phyloP scores from a whole-genome alignment of 1,140 invertebrate species.

The Patella vulgata region DNA sequence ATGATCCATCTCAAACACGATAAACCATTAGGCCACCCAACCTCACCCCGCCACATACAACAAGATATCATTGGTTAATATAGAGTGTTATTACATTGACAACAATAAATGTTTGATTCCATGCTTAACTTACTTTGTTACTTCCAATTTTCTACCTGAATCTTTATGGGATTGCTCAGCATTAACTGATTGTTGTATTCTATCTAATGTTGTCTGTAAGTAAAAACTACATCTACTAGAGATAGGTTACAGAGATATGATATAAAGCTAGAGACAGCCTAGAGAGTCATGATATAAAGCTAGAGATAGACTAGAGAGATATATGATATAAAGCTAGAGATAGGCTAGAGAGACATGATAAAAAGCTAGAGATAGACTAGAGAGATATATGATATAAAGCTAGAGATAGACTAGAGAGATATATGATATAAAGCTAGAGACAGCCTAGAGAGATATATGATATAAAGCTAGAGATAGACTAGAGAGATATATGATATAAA shows the following conservation, averaged over 20 bases:
- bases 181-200: neutral
- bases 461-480: constrained; percentile 2
- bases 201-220: constrained; percentile 6
- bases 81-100: too few relatives aligned
- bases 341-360: neutral
- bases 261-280: neutral
- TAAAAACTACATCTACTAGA: neutral
- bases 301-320: neutral
- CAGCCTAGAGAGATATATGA: neutral
- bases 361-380: neutral
- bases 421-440: constrained; percentile 4
- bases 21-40: too few relatives aligned
- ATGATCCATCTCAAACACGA: too few relatives aligned
- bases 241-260: neutral
- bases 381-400: neutral
- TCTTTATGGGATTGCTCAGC: constrained; percentile 4
- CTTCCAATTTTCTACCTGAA: constrained; percentile 8
- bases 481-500: neutral
- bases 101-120: too few relatives aligned
- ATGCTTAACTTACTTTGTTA: constrained; percentile 13
- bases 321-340: neutral
- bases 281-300: neutral
- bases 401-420: constrained; percentile 1
- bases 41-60: too few relatives aligned
- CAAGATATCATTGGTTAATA: too few relatives aligned